These are phyloP conservation scores for Conomelus anceps DNA, from an alignment of 2,888 invertebrate species.

Conservation along the genomic window DNA sequence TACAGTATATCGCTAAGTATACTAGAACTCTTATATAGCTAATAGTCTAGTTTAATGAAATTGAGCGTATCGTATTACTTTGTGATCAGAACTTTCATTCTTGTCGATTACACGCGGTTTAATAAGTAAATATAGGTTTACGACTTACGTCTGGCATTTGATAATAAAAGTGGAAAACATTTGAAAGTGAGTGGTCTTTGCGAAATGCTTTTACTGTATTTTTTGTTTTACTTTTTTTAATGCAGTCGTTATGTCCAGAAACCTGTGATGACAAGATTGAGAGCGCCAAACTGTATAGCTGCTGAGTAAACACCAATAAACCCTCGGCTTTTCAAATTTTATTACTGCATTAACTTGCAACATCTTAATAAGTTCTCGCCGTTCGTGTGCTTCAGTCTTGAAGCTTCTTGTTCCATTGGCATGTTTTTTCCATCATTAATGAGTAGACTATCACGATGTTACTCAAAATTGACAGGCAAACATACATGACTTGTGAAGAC, in stretches of 20 bases:
- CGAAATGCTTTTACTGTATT: not conserved
- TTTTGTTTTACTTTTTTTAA: not conserved
- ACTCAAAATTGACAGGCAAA: not conserved
- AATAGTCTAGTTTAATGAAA: not conserved
- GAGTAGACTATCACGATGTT: not conserved
- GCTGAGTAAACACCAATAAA: not conserved
- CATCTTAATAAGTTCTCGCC: not conserved
- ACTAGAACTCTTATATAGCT: no score
- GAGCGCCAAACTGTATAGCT: not conserved
- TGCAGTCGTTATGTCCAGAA: not conserved
- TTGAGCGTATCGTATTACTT: not conserved
- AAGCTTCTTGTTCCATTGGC: no score
- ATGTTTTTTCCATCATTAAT: not conserved
- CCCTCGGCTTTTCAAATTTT: not conserved
- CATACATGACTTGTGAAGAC: not conserved
- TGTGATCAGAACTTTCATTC: not conserved
- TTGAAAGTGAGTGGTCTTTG: not conserved
- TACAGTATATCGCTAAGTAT: no score
- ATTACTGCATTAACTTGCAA: not conserved
- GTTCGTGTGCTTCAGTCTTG: not conserved
- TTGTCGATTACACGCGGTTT: not conserved
- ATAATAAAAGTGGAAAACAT: not conserved
- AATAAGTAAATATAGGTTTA: not conserved
- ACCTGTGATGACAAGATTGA: not conserved
- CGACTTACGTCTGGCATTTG: not conserved